A percentile compares a stretch with the other conserved stretches of the same genome.
phyloP scores from a whole-genome alignment of 1,140 invertebrate species.

The Orchesella cincta region DNA sequence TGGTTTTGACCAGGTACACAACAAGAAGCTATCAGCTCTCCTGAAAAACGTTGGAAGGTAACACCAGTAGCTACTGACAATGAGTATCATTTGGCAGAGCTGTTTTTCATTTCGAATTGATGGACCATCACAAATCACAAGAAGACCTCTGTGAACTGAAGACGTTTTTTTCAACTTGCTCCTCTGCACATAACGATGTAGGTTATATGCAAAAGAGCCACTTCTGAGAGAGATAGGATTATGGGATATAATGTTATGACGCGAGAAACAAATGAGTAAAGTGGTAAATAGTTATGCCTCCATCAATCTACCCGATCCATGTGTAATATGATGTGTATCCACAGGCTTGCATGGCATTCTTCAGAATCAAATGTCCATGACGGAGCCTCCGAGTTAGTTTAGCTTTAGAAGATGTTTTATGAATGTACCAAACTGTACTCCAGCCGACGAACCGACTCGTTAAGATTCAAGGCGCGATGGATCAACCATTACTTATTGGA shows the following conservation, averaged over 20 bases:
- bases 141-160: too few relatives aligned
- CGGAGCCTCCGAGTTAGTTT: neutral
- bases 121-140: slow-evolving; percentile 19
- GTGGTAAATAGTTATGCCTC: slow-evolving; percentile 24
- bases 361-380: slow-evolving; percentile 23
- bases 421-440: neutral
- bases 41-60: slow-evolving; percentile 23
- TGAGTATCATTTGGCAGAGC: slow-evolving; percentile 29
- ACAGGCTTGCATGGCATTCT: too few relatives aligned
- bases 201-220: neutral
- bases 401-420: neutral
- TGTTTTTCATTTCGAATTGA: slow-evolving; percentile 25
- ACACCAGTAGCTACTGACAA: slow-evolving; percentile 28
- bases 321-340: too few relatives aligned
- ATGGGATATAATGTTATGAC: slow-evolving; percentile 21
- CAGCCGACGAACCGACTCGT: neutral
- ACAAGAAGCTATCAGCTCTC: too few relatives aligned
- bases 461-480: slow-evolving; percentile 21
- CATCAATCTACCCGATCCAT: neutral
- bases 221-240: neutral
- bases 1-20: too few relatives aligned
- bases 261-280: slow-evolving; percentile 15
- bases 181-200: neutral
- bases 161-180: too few relatives aligned
- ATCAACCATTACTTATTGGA: slow-evolving; percentile 26